Conservation (phyloP, 2,797 vertebrate species). For the Cossypha niveicapilla region DNA sequence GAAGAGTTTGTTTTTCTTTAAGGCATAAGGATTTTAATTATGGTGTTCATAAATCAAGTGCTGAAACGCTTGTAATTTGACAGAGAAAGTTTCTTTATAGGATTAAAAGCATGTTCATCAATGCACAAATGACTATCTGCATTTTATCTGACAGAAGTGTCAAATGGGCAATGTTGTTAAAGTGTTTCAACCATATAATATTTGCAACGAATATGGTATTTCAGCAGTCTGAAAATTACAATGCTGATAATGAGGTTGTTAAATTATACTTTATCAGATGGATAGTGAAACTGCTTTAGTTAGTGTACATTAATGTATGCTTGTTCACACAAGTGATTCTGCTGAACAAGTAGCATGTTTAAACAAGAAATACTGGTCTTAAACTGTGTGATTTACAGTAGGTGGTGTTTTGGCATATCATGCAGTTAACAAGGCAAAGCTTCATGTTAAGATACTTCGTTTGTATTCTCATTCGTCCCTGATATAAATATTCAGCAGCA, state of each 20-base stretch:
- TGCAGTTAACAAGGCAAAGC: slow-evolving; percentile 71
- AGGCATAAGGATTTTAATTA: slow-evolving; percentile 38
- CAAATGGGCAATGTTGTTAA: slow-evolving; percentile 56
- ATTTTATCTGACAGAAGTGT: slow-evolving; percentile 55
- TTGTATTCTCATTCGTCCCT: slow-evolving; percentile 66
- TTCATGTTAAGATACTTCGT: slow-evolving; percentile 72
- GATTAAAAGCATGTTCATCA: slow-evolving; percentile 32
- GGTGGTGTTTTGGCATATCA: slow-evolving; percentile 77
- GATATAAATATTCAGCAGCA: slow-evolving; percentile 67
- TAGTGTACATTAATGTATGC: slow-evolving; percentile 68
- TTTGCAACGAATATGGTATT: slow-evolving; percentile 70
- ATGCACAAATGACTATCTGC: slow-evolving; percentile 29
- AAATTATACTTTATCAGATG: slow-evolving; percentile 74
- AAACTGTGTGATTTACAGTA: slow-evolving; percentile 75
- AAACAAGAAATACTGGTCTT: slow-evolving; percentile 79
- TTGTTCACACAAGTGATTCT: slow-evolving; percentile 78
- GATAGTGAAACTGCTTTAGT: slow-evolving; percentile 62
- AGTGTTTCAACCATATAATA: slow-evolving; percentile 51
- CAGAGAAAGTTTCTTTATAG: slow-evolving; percentile 41
- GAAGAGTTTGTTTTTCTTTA: slow-evolving; percentile 16
- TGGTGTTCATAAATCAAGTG: slow-evolving; percentile 32
- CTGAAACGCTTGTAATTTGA: slow-evolving; percentile 34
- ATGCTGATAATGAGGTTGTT: slow-evolving; percentile 71
- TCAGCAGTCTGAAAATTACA: slow-evolving; percentile 72
- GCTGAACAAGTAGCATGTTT: slow-evolving; percentile 76